Evolutionary conservation across 1,140 invertebrate species (phyloP), one percentile per base, ranked within the genome.

Genomic region (Bombus huntii): DNA sequence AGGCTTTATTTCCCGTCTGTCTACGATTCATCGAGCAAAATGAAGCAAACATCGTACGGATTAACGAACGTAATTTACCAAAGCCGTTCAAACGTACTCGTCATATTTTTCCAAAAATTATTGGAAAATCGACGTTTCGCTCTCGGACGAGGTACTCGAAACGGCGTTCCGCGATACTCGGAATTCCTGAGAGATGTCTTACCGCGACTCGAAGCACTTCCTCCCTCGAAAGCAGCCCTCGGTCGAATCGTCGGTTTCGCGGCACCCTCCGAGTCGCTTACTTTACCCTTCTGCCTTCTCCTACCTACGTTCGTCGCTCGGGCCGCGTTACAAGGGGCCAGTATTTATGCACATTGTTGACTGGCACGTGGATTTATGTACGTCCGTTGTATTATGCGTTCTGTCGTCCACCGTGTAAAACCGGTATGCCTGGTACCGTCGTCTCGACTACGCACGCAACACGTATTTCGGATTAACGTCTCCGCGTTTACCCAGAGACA

Each of bases 301-400:
- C 76, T 73, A 85, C 81, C 90, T 89, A 89, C 78, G 1, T 8
- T 88, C 87, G 80, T 84, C 87, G 77, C 83, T 92, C 87, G 90
- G 90, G 92, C 92, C 92, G 88, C 88, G 90, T 87, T 92, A 88
- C 93, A 92, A 94, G 93, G 92, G 94, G 89, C 90, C 89, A 94
- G 94, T 95, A 95, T 95, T 95, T 95, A 95, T 95, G 94, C 93
- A 94, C 94, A 95, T 95, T 94, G 94, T 95, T 95, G 95, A 95
- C 93, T 95, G 94, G 92, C 94, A 95, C 91, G 83, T 94, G 91
- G 92, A 95, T 95, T 95, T 95, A 95, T 95, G 94, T 92, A 92
- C 94, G 93, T 95, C 94, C 93, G 93, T 95, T 94, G 93, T 94
- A 94, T 95, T 95, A 95, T 95, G 94, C 93, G 93, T 93, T 92